Evolutionary conservation across 2,113 vertebrate genomes (phyloP).

Genomic region (Atlantisia rogersi): DNA sequence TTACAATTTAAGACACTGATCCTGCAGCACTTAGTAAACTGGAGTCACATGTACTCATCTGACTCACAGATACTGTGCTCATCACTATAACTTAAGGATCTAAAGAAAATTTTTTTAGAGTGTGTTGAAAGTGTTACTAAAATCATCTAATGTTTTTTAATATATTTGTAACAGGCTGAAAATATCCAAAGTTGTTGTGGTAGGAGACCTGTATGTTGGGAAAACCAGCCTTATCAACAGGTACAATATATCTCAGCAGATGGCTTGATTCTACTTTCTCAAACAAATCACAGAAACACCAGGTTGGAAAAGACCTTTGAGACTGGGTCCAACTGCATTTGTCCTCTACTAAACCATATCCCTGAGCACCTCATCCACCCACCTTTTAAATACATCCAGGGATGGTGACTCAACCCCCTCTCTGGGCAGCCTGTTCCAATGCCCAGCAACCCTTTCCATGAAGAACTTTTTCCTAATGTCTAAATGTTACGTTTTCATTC

Average conservation of each 20-base stretch:
- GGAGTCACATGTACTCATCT: background rate
- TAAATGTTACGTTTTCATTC: background rate
- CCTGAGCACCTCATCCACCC: too few relatives aligned
- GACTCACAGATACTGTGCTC: background rate
- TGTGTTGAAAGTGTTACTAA: background rate
- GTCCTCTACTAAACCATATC: too few relatives aligned
- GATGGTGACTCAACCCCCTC: too few relatives aligned
- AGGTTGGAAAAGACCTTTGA: too few relatives aligned
- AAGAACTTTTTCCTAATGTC: too few relatives aligned
- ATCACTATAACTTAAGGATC: background rate
- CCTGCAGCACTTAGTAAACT: background rate
- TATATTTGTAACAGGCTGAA: conserved; percentile 76
- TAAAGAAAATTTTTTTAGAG: background rate
- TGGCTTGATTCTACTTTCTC: background rate
- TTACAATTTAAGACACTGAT: background rate
- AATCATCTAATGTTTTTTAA: background rate
- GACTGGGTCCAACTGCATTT: too few relatives aligned
- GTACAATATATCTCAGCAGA: conserved; percentile 54
- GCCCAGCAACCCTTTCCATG: too few relatives aligned
- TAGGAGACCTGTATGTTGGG: conserved; percentile 90
- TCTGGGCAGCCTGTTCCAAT: too few relatives aligned
- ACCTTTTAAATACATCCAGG: too few relatives aligned
- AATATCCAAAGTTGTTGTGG: conserved; percentile 91
- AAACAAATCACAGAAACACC: background rate
- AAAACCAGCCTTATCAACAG: conserved; percentile 95